Percentiles rank a stretch among this genome's conserved stretches.
Conservation (phyloP, 2,113 vertebrate genomes). For the Oncorhynchus nerka region DNA sequence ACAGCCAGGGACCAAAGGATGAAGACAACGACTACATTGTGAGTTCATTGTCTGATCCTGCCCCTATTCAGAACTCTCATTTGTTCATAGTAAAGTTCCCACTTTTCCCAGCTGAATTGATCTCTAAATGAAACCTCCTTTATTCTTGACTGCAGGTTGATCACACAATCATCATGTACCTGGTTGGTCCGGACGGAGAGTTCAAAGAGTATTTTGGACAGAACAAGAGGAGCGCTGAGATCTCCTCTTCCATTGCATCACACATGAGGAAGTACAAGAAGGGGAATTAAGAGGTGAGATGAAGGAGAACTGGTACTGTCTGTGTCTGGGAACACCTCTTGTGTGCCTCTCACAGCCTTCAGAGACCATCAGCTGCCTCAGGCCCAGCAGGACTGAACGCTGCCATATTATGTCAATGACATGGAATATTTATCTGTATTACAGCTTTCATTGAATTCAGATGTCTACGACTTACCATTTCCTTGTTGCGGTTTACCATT, state of each 20-base stretch:
- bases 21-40: conserved; percentile 97
- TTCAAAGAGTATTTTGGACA: conserved; percentile 95
- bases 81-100: background rate
- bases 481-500: background rate
- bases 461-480: background rate
- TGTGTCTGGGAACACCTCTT: background rate
- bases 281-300: conserved; percentile 42
- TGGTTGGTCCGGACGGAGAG: conserved; percentile 86
- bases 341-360: background rate
- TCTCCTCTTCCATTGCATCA: conserved; percentile 78
- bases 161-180: conserved; percentile 98
- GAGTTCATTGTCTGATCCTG: conserved; percentile 63
- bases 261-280: conserved; percentile 83
- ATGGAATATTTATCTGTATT: background rate
- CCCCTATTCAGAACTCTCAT: background rate
- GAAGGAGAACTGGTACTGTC: background rate
- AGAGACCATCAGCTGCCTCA: background rate
- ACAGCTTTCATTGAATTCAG: background rate
- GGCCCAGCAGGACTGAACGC: background rate
- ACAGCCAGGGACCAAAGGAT: conserved; percentile 93
- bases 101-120: background rate
- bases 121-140: background rate
- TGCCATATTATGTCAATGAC: background rate
- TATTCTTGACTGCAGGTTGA: conserved; percentile 80
- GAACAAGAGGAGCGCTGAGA: conserved; percentile 86